Evolutionary conservation across 1,140 invertebrate species (phyloP).

Genomic region (Semibalanus balanoides): DNA sequence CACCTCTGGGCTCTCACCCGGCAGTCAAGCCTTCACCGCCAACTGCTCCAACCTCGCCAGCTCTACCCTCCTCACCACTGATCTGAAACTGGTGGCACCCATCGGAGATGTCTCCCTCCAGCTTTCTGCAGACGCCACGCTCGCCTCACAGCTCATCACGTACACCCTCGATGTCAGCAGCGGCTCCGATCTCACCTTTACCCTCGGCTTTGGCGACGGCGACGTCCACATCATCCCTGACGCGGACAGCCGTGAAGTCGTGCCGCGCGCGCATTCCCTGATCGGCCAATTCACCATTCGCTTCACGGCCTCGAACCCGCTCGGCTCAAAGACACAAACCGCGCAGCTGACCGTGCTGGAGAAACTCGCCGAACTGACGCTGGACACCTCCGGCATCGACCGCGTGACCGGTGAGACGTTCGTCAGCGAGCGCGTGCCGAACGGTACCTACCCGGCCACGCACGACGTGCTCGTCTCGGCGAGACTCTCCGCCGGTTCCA

Average conservation of each 20-base stretch:
- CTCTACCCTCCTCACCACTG: not conserved
- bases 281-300: conserved; percentile 9
- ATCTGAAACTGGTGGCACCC: not conserved
- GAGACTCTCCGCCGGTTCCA: conserved; percentile 6
- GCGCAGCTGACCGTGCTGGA: conserved; percentile 8
- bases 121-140: not conserved
- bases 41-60: not conserved
- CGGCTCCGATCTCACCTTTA: conserved; percentile 12
- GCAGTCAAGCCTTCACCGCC: not conserved
- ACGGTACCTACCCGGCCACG: conserved; percentile 6
- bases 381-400: conserved; percentile 6
- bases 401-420: not conserved
- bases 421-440: conserved; percentile 7
- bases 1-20: not conserved
- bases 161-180: not conserved
- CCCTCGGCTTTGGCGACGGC: conserved; percentile 12
- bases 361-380: not conserved
- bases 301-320: conserved; percentile 9
- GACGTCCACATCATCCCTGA: not conserved
- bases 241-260: not conserved
- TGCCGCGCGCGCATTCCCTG: not conserved
- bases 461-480: conserved; percentile 9
- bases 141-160: not conserved
- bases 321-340: not conserved
- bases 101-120: not conserved